Base-by-base conservation (phyloP, 2,797 vertebrate species). In the Acrossocheilus fasciatus region DNA sequence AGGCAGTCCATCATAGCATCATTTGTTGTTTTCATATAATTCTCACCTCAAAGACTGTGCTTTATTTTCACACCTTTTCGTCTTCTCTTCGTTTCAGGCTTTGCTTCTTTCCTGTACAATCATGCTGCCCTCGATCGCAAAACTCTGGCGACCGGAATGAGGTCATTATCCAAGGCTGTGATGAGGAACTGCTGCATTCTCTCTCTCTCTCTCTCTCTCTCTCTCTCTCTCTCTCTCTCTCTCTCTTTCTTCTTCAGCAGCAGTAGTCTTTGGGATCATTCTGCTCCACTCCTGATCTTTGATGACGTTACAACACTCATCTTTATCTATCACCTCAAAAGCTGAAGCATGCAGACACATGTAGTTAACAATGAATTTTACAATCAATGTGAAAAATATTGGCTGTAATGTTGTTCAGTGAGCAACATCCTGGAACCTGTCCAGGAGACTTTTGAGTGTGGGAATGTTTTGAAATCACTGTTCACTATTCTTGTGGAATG, bases 321-420 rank as follows among this genome's bases (percentile, higher is more conserved):
- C 30, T 41, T 62, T 85, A 80, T 80, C 77, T 73, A 59, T 79
- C 50, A 45, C 20, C 54, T 50, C 84, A 73, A 77, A 54, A 69
- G 64, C 76, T 62, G 84, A 79, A 80, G 52, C 77, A 1, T 86
- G 84, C 77, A 80, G 77, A 86, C 84, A 62, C 77, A 86, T 80
- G 84, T 73, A 80, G 68, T 85, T 85, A 80, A 85, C 84, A 85
- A 80, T 80, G 62, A 36, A 80, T 85, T 80, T 72, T 47, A 85
- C 8, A 47, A 80, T 86, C 77, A 72, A 62, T 59, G 83, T 83
- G 64, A 83, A 70, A 69, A 59, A 77, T 75, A 81, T 77, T 70
- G 20, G n/a, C 54, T 77, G 59, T 70, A 54, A 75, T 83, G 73
- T 45, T 87, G 50, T 69, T 68, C 12, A 20, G 47, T 82, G 80